These are phyloP conservation scores for Melipona quadrifasciata DNA, from an alignment of 1,140 invertebrate genomes.

Conservation along the genomic window DNA sequence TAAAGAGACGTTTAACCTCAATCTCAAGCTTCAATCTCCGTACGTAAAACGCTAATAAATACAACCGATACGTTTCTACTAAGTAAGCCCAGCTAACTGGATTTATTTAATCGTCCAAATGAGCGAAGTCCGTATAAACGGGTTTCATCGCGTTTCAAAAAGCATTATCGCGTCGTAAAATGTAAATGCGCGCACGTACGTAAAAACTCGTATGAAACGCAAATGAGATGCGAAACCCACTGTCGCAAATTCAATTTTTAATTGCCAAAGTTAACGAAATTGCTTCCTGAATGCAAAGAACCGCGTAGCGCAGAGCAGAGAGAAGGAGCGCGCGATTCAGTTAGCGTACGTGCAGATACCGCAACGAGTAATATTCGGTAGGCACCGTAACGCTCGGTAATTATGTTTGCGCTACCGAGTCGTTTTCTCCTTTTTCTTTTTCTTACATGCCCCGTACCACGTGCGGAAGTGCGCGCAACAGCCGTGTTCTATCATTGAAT, in stretches of 20 bases:
- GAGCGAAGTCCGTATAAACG: too few relatives aligned
- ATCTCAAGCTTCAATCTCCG: too few relatives aligned
- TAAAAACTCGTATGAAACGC: background rate
- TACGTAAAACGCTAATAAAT: too few relatives aligned
- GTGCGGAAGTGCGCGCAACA: too few relatives aligned
- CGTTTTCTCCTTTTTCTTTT: too few relatives aligned
- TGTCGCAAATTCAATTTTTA: background rate
- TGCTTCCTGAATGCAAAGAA: background rate
- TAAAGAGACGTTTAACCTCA: too few relatives aligned
- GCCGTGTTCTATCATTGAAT: conserved; percentile 15
- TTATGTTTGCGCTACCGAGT: background rate
- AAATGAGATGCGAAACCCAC: background rate
- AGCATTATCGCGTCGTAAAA: too few relatives aligned
- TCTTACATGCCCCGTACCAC: background rate
- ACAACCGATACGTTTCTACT: too few relatives aligned
- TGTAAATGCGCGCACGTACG: too few relatives aligned
- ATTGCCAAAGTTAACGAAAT: background rate
- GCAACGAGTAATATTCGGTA: background rate
- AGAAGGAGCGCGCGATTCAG: background rate
- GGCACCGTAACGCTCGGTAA: background rate
- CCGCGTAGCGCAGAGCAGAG: background rate
- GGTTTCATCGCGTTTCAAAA: too few relatives aligned
- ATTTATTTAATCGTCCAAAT: too few relatives aligned
- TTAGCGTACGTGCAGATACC: background rate
- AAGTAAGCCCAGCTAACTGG: too few relatives aligned